These are phyloP conservation scores for Merops nubicus DNA, from an alignment of 2,113 vertebrate species.

Conservation along the genomic window DNA sequence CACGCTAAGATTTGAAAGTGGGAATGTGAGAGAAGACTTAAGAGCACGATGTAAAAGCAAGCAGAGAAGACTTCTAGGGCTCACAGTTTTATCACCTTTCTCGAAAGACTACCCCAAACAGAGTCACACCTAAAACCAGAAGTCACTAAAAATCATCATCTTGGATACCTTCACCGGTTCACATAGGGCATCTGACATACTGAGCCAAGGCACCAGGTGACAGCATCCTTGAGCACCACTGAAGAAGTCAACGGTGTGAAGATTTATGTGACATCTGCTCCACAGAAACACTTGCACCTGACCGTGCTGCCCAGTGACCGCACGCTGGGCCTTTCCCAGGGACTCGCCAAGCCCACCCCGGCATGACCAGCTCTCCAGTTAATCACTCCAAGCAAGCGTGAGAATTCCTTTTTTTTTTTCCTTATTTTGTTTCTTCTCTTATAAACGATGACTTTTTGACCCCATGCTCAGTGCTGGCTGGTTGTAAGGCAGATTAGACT, in stretches of 20 bases:
- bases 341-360: too few species aligned
- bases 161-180: rapidly evolving
- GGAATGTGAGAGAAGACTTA: rapidly evolving
- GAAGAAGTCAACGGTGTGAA: too few species aligned
- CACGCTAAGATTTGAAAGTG: background rate
- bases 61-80: background rate
- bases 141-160: background rate
- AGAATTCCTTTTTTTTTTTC: background rate
- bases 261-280: too few species aligned
- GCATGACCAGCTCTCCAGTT: background rate
- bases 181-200: rapidly evolving
- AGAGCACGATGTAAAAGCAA: background rate
- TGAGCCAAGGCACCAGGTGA: background rate
- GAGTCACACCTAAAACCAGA: background rate
- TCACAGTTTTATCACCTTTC: background rate
- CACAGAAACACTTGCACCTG: too few species aligned
- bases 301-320: too few species aligned
- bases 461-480: rapidly evolving
- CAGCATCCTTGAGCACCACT: too few species aligned
- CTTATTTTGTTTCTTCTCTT: background rate
- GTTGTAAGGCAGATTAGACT: background rate
- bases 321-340: too few species aligned
- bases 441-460: background rate
- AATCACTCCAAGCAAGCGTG: background rate
- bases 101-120: rapidly evolving